Conservation (phyloP, 2,113 vertebrate genomes). For the Amazona vittata region DNA sequence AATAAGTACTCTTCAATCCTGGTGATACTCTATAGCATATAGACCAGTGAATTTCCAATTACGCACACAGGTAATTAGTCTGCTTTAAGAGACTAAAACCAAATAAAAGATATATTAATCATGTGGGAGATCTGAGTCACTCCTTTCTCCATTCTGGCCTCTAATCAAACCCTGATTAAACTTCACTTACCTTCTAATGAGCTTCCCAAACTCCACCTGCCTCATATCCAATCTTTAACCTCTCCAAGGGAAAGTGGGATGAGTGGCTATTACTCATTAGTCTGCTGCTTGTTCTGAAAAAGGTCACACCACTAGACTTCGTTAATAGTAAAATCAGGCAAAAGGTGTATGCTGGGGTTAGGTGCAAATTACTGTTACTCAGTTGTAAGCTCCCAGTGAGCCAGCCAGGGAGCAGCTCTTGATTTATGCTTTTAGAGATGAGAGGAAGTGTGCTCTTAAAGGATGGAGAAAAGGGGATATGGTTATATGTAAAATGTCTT, state of each 20-base stretch:
- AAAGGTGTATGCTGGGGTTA: slow-evolving; percentile 4
- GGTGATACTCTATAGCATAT: background rate
- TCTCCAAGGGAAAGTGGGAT: background rate
- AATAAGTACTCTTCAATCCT: background rate
- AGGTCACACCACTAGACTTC: background rate
- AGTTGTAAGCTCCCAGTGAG: background rate
- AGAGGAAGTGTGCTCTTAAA: background rate
- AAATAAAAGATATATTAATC: background rate
- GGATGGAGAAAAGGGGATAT: background rate
- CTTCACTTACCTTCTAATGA: background rate
- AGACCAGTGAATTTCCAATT: background rate
- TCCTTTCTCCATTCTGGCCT: slow-evolving; percentile 14
- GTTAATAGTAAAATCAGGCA: background rate
- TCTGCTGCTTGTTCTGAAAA: background rate
- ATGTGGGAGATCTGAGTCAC: background rate
- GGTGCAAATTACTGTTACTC: slow-evolving; percentile 16
- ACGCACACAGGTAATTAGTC: background rate
- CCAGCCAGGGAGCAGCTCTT: background rate
- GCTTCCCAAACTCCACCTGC: slow-evolving; percentile 6
- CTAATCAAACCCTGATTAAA: slow-evolving; percentile 48
- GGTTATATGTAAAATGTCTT: background rate
- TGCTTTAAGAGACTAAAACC: background rate
- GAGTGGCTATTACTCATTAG: background rate
- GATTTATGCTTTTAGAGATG: background rate
- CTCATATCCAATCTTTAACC: background rate